Evolutionary conservation across 2,113 vertebrate species (phyloP).

Genomic region (Verasper variegatus): DNA sequence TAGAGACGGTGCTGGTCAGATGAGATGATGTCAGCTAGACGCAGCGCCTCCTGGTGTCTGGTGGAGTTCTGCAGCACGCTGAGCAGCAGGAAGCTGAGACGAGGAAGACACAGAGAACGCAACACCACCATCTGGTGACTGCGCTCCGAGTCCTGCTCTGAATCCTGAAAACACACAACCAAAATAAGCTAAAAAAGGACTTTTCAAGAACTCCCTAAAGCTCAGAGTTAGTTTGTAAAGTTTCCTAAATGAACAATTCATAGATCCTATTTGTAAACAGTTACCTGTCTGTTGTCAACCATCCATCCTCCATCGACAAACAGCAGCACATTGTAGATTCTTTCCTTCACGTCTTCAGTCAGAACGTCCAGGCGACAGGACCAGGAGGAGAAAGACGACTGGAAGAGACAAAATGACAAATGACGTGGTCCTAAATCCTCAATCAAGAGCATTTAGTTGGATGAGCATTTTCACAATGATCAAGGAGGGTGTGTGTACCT

Average conservation of each 20-base stretch:
- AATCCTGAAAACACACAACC: conserved; percentile 81
- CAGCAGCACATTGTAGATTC: conserved; percentile 97
- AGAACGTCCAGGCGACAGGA: conserved; percentile 89
- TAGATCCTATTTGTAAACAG: background rate
- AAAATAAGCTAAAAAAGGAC: background rate
- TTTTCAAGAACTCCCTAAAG: background rate
- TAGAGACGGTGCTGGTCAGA: conserved; percentile 93
- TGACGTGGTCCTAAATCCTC: background rate
- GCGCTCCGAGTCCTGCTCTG: conserved; percentile 88
- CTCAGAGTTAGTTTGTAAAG: background rate
- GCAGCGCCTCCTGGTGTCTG: conserved; percentile 93
- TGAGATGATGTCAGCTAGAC: conserved; percentile 91
- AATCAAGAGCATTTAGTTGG: background rate
- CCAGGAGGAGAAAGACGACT: conserved; percentile 91
- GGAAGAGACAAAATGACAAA: conserved; percentile 16
- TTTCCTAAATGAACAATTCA: no score
- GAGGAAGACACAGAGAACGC: conserved; percentile 91
- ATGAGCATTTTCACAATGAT: background rate
- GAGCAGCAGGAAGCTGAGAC: conserved; percentile 91
- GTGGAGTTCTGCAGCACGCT: conserved; percentile 90
- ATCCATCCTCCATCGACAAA: conserved; percentile 99
- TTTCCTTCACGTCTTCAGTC: conserved; percentile 94
- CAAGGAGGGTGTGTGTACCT: conserved; percentile 75
- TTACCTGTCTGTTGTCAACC: conserved; percentile 95
- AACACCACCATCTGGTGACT: conserved; percentile 89